Evolutionary conservation across 2,113 vertebrate species (phyloP).

Genomic region (Pholis gunnellus): DNA sequence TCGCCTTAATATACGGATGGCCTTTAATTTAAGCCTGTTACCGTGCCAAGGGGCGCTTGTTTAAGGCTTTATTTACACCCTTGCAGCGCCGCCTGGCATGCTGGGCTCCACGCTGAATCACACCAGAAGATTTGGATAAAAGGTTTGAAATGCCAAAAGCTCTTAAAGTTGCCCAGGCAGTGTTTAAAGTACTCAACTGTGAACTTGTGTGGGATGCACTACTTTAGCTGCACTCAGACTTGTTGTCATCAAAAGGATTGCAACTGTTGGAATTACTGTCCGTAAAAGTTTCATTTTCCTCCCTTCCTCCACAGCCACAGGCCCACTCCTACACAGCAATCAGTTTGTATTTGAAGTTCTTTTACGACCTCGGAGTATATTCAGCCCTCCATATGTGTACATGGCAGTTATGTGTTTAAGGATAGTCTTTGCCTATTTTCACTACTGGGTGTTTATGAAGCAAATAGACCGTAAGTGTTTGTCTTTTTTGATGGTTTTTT

Average conservation of each 20-base stretch:
- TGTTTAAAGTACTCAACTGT: conserved; percentile 69
- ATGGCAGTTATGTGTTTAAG: conserved; percentile 9
- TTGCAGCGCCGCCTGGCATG: conserved; percentile 73
- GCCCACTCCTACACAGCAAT: conserved; percentile 49
- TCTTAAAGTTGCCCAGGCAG: conserved; percentile 64
- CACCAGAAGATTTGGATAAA: conserved; percentile 80
- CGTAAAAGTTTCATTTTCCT: conserved; percentile 46
- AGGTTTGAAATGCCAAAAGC: conserved; percentile 84
- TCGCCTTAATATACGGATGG: conserved; percentile 86
- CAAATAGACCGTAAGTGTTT: not conserved
- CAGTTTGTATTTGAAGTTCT: conserved; percentile 50
- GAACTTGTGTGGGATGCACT: conserved; percentile 72
- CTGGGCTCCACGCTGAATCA: conserved; percentile 82
- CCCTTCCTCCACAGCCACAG: conserved; percentile 36
- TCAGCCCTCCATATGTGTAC: conserved; percentile 13
- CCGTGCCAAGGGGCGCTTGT: conserved; percentile 87
- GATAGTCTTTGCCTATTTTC: not conserved
- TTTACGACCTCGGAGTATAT: conserved; percentile 44
- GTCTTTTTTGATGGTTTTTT: not conserved
- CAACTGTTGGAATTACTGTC: conserved; percentile 61
- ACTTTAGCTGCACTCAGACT: conserved; percentile 61
- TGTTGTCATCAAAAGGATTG: conserved; percentile 73
- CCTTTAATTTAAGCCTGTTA: conserved; percentile 89
- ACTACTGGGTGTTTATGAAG: not conserved
- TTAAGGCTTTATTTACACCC: conserved; percentile 91